Base-by-base conservation (phyloP, 2,113 vertebrate species). In the Rhinolophus ferrumequinum region DNA sequence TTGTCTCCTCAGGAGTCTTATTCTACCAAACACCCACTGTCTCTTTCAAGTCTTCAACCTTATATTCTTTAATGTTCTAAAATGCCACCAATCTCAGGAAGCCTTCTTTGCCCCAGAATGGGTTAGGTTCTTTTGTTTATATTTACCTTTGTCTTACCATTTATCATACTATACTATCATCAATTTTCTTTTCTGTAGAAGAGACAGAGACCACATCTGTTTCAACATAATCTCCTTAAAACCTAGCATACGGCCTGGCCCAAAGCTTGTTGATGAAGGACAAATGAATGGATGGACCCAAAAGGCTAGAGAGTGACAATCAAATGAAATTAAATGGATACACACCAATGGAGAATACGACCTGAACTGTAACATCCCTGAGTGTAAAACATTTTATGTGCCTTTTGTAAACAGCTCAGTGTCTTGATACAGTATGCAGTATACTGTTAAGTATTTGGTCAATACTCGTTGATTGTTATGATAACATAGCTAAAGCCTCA, bases 41-140 rank as follows among this genome's bases (percentile, higher is more conserved):
- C 21, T 81, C 24, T 92, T 85, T 80, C 21, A 87, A 67, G 87
- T 47, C 47, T 72, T 88, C 47, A 72, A 81, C 47, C 58, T 88
- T 35, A 56, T 54, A 64, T 93, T 77, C 70, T 76, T 88, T 76
- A 89, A 84, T 62, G 28, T 62, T 93, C 75, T 88, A 93, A 95
- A 88, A 77, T 84, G 79, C 21, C 30, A 89, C 30, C 54, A 72
- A 77, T 72, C 79, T 5, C 10, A 89, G n/a, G 44, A 89, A 84
- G n/a, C 18, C 30, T 89, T 76, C 84, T 93, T 84, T 93, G 44
- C 12, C 22, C 69, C 24, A 73, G 18, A 86, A 91, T 80, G 28
- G 47, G 19, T 81, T 81, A 87, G 24, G 2, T 52, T 70, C 47
- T 54, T 76, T 62, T 81, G 28, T 62, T 76, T 70, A 52, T 90